phyloP scores from a whole-genome alignment of 2,113 vertebrate species.

The Onychostoma macrolepis region DNA sequence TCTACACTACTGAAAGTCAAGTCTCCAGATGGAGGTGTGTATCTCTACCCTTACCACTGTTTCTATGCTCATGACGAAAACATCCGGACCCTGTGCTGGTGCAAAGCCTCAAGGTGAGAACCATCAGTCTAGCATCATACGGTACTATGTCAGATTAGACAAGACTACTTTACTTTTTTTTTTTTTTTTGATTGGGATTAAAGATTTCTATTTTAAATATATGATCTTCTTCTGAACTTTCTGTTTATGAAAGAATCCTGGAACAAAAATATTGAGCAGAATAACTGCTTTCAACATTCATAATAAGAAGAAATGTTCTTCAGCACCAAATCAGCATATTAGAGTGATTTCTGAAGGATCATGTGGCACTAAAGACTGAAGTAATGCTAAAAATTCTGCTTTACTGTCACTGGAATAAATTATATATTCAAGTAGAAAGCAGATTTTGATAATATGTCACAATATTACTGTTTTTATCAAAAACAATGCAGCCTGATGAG shows the following conservation, averaged over 20 bases:
- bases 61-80: conserved; percentile 87
- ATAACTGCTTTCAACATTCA: not conserved
- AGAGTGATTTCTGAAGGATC: too few species aligned
- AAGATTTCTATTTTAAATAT: too few species aligned
- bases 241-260: too few species aligned
- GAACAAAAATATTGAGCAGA: not conserved
- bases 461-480: not conserved
- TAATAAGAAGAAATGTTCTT: too few species aligned
- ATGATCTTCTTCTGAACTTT: too few species aligned
- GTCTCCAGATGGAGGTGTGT: conserved; percentile 74
- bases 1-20: conserved; percentile 83
- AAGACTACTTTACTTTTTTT: not conserved
- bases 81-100: conserved; percentile 87
- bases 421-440: not conserved
- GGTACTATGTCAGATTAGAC: not conserved
- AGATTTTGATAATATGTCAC: not conserved
- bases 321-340: too few species aligned
- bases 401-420: not conserved
- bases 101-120: conserved; percentile 77
- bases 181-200: not conserved
- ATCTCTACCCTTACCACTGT: conserved; percentile 85
- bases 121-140: not conserved
- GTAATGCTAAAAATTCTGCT: not conserved
- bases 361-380: not conserved
- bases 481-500: not conserved